These are phyloP conservation scores for Chaenocephalus aceratus DNA, from an alignment of 2,113 vertebrate species.

Conservation along the genomic window DNA sequence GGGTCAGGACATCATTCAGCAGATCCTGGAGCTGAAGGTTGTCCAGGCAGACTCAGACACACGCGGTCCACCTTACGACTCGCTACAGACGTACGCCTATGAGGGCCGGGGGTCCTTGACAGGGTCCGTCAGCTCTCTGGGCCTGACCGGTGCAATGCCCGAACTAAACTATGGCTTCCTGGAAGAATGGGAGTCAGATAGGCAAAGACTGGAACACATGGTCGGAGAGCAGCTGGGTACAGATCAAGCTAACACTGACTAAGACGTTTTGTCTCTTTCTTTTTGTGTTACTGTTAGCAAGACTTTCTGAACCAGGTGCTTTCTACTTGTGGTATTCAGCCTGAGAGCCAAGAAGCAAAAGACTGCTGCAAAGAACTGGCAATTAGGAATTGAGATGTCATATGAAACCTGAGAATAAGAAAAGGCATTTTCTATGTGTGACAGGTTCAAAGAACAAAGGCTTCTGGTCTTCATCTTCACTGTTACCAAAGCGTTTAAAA, in stretches of 20 bases:
- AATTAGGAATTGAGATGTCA: background rate
- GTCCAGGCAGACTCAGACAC: slow-evolving; percentile 89
- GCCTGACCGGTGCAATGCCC: slow-evolving; percentile 86
- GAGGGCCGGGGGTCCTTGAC: slow-evolving; percentile 90
- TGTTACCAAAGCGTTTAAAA: background rate
- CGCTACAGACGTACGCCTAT: slow-evolving; percentile 94
- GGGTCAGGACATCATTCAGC: slow-evolving; percentile 89
- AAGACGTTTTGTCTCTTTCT: background rate
- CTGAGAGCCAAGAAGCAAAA: background rate
- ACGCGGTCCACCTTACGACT: slow-evolving; percentile 92
- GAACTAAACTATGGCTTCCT: slow-evolving; percentile 90
- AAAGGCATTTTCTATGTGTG: slow-evolving; percentile 39
- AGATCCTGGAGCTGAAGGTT: slow-evolving; percentile 90
- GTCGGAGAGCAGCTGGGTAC: slow-evolving; percentile 80
- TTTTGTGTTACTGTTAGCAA: background rate
- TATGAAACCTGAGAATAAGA: slow-evolving; percentile 30
- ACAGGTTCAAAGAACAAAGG: background rate
- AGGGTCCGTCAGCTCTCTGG: slow-evolving; percentile 93
- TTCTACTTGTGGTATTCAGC: slow-evolving; percentile 22
- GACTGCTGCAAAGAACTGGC: background rate
- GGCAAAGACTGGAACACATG: slow-evolving; percentile 87
- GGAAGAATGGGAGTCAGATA: slow-evolving; percentile 91
- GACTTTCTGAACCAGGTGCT: slow-evolving; percentile 7
- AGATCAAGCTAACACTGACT: slow-evolving; percentile 54
- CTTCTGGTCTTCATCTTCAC: slow-evolving; percentile 1